Evolutionary conservation across 2,888 invertebrate species (phyloP).

Genomic region (Drosophila borealis): DNA sequence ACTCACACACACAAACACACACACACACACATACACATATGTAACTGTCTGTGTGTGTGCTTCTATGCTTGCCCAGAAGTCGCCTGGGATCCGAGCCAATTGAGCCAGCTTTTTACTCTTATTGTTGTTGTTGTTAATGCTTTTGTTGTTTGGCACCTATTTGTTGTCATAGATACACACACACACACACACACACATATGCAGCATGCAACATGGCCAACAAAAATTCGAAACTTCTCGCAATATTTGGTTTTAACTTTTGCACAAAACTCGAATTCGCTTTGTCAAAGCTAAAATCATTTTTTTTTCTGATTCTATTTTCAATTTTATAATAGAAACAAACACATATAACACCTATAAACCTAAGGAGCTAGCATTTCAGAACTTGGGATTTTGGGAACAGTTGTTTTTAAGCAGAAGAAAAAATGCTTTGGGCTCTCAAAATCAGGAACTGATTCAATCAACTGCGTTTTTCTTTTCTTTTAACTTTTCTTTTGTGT

Average conservation of each 20-base stretch:
- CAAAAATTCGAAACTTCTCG: conserved; percentile 8
- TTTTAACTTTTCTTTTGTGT: no score
- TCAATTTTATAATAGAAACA: background rate
- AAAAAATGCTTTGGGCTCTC: no score
- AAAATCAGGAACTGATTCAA: no score
- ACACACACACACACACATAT: conserved; percentile 15
- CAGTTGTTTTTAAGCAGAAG: no score
- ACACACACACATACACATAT: conserved; percentile 13
- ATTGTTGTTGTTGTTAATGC: conserved; percentile 10
- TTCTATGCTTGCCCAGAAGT: conserved; percentile 40
- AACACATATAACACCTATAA: no score
- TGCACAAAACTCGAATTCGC: conserved; percentile 3
- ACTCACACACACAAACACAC: conserved; percentile 42
- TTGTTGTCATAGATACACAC: conserved; percentile 52
- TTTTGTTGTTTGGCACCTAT: conserved; percentile 50
- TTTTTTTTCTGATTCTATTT: background rate
- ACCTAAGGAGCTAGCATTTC: no score
- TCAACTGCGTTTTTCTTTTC: no score
- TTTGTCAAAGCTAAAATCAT: background rate
- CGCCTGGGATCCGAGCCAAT: conserved; percentile 50
- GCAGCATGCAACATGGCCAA: conserved; percentile 13
- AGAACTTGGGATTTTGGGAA: no score
- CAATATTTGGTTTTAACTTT: background rate
- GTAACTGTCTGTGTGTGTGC: background rate
- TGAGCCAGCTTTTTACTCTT: conserved; percentile 20